Percentiles rank a stretch among this genome's conserved stretches.
Conservation (phyloP, 1,140 invertebrate genomes). For the Lordiphosa collinella region DNA sequence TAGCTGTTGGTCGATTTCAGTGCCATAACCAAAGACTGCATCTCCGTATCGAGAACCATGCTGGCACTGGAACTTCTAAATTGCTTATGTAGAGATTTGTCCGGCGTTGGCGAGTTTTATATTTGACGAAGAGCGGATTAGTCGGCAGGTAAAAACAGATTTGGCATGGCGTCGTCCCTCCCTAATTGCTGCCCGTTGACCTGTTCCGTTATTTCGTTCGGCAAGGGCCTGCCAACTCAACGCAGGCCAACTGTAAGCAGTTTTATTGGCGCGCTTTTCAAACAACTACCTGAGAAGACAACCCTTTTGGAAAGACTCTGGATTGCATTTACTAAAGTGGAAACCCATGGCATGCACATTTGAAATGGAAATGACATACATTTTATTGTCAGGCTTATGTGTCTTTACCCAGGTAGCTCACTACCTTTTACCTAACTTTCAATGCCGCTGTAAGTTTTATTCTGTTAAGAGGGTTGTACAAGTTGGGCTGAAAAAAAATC, state of each 20-base stretch:
- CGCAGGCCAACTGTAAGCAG: neutral
- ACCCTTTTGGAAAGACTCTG: neutral
- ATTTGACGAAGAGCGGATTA: constrained; percentile 15
- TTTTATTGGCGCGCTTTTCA: constrained; percentile 7
- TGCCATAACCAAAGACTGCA: constrained; percentile 25
- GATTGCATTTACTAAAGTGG: neutral
- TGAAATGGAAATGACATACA: constrained; percentile 1
- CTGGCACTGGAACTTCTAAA: neutral
- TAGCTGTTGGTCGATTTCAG: constrained; percentile 24
- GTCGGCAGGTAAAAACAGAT: constrained; percentile 21
- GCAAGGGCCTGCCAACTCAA: constrained; percentile 14
- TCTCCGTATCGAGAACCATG: constrained; percentile 41
- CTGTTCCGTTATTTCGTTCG: constrained; percentile 3
- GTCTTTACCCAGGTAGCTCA: neutral
- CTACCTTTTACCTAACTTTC: constrained; percentile 16
- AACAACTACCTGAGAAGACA: constrained; percentile 2
- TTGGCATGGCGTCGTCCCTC: constrained; percentile 2
- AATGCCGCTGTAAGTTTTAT: too few species aligned
- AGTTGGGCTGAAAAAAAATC: too few species aligned
- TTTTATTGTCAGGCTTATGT: constrained; percentile 4
- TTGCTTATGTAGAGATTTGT: constrained; percentile 7
- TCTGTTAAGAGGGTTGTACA: too few species aligned
- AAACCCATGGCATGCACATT: neutral
- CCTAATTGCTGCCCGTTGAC: constrained; percentile 3
- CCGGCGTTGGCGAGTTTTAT: constrained; percentile 18